phyloP scores from a whole-genome alignment of 2,888 invertebrate genomes.

The Ferdinandea cuprea region DNA sequence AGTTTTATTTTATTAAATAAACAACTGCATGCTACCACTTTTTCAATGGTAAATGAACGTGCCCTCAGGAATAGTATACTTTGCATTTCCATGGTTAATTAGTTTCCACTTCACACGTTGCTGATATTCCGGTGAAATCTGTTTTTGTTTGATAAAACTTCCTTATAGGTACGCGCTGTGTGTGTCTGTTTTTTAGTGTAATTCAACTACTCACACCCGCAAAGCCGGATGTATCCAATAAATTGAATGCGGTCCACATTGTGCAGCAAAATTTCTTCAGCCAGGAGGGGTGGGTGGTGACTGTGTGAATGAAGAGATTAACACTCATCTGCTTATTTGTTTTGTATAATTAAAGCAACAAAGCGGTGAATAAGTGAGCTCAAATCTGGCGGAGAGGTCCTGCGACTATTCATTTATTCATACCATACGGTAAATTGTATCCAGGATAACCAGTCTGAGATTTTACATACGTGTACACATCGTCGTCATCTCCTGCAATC shows the following conservation, averaged over 20 bases:
- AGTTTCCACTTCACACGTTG: neutral
- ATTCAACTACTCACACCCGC: neutral
- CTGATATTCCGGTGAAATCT: neutral
- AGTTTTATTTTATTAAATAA: too few relatives aligned
- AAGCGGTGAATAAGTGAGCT: constrained; percentile 9
- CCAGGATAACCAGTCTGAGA: constrained; percentile 1
- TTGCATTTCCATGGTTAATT: constrained; percentile 8
- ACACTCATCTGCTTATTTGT: constrained; percentile 52
- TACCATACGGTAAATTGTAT: constrained; percentile 5
- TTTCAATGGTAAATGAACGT: neutral
- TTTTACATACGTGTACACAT: neutral
- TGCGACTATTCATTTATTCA: constrained; percentile 16
- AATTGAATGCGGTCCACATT: constrained; percentile 14
- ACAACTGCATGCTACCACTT: too few relatives aligned
- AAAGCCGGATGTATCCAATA: constrained; percentile 29
- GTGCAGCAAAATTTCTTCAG: constrained; percentile 3
- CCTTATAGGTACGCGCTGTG: too few relatives aligned
- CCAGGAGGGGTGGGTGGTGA: constrained; percentile 8
- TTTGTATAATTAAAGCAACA: constrained; percentile 49
- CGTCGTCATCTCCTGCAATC: neutral
- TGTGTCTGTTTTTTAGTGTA: neutral
- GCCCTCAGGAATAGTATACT: neutral
- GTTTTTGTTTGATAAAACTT: constrained; percentile 6
- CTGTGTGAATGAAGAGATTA: constrained; percentile 17
- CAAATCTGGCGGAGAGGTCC: neutral